Evolutionary conservation across 2,797 vertebrate genomes (phyloP).

Genomic region (Gymnopithys bicolor): DNA sequence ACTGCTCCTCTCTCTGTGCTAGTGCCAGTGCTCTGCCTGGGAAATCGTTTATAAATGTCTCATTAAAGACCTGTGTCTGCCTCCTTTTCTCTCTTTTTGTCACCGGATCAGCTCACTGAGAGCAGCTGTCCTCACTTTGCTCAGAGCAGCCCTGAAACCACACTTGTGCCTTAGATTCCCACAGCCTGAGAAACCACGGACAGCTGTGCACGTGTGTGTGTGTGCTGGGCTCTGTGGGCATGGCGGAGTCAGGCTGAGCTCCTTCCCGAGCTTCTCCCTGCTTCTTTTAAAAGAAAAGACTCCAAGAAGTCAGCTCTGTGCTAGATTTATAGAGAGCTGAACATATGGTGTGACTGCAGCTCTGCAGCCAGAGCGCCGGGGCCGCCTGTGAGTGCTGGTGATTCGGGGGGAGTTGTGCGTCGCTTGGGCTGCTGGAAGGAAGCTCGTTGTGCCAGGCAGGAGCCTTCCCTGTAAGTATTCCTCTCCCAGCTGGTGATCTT

Average conservation of each 20-base stretch:
- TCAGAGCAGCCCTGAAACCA: not conserved
- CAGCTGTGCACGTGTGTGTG: not conserved
- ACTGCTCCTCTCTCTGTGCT: not conserved
- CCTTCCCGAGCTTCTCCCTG: not conserved
- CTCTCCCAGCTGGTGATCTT: not conserved
- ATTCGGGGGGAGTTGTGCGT: accelerated
- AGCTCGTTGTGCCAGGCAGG: accelerated
- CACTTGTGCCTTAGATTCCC: conserved; percentile 29
- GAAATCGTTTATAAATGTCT: conserved; percentile 50
- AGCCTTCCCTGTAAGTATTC: not conserved
- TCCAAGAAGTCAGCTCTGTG: not conserved
- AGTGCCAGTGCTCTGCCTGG: conserved; percentile 25
- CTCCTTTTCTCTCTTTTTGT: conserved; percentile 54
- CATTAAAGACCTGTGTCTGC: conserved; percentile 45
- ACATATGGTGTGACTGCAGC: not conserved
- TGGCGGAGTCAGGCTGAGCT: not conserved
- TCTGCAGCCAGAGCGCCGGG: not conserved
- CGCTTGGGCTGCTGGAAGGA: not conserved
- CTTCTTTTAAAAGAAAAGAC: not conserved
- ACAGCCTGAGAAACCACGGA: not conserved
- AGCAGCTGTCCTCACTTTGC: conserved; percentile 56
- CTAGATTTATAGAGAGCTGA: not conserved
- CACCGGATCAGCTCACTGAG: conserved; percentile 43
- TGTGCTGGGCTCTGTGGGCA: not conserved
- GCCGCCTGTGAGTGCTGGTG: accelerated